Percentiles rank a stretch among this genome's conserved stretches.
Conservation (phyloP, 2,888 invertebrate species). For the Pycnomerus fuliginosus region DNA sequence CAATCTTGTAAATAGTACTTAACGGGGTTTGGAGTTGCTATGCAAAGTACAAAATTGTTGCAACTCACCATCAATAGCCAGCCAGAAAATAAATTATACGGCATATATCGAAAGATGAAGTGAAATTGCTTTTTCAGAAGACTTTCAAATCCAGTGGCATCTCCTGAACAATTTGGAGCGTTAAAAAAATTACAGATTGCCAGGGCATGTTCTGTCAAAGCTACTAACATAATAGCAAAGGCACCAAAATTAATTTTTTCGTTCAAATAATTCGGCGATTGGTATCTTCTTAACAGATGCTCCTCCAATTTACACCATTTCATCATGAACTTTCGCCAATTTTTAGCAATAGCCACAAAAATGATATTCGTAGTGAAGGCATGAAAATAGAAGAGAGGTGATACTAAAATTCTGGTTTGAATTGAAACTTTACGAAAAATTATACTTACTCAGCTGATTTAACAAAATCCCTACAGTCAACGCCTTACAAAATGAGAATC, state of each 20-base stretch:
- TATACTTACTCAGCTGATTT: conserved; percentile 26
- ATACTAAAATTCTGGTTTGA: conserved; percentile 26
- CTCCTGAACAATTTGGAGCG: conserved; percentile 22
- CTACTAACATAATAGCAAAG: conserved; percentile 16
- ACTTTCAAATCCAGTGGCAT: conserved; percentile 23
- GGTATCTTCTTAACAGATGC: conserved; percentile 20
- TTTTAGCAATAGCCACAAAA: conserved; percentile 20
- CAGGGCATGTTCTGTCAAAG: conserved; percentile 28
- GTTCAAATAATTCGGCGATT: conserved; percentile 7
- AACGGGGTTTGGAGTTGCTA: too few species aligned
- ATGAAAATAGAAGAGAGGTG: conserved; percentile 29
- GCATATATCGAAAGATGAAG: conserved; percentile 26
- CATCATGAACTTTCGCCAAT: conserved; percentile 26
- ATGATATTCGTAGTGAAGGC: conserved; percentile 22
- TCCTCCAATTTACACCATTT: conserved; percentile 19
- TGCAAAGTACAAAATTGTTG: too few species aligned
- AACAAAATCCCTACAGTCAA: conserved; percentile 20
- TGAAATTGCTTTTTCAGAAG: conserved; percentile 26
- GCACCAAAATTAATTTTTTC: conserved; percentile 19
- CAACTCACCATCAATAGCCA: conserved; percentile 13
- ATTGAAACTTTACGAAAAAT: too few species aligned
- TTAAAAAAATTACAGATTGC: conserved; percentile 20
- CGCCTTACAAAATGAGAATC: conserved; percentile 24
- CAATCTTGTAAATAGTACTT: too few species aligned
- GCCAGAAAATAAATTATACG: conserved; percentile 14